These are phyloP conservation scores for Propithecus coquereli DNA, from an alignment of 2,113 vertebrate species.

Conservation along the genomic window DNA sequence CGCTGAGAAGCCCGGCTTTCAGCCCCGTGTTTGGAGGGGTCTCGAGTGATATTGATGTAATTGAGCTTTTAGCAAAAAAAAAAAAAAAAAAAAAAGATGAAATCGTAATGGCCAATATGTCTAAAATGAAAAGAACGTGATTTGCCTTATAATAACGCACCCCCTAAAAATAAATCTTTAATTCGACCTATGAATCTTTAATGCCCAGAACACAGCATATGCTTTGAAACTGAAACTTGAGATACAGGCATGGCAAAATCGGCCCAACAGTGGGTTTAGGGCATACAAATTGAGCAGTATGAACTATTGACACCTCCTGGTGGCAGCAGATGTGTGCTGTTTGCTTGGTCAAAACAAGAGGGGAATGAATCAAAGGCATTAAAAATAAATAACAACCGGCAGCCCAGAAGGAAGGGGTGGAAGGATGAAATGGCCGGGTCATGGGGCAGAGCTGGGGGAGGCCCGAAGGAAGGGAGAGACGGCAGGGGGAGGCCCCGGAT, in stretches of 20 bases:
- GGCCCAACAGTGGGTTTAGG: not conserved
- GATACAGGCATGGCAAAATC: slow-evolving; percentile 23
- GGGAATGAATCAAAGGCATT: slow-evolving; percentile 46
- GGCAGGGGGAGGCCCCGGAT: not conserved
- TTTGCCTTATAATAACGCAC: slow-evolving; percentile 10
- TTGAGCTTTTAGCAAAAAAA: slow-evolving; percentile 48
- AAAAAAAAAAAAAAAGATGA: not conserved
- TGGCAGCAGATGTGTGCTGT: slow-evolving; percentile 64
- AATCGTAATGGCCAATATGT: slow-evolving; percentile 43
- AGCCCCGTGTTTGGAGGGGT: slow-evolving; percentile 48
- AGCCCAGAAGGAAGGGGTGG: not conserved
- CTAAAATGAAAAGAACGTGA: slow-evolving; percentile 69
- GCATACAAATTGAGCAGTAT: slow-evolving; percentile 16
- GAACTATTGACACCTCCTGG: slow-evolving; percentile 67
- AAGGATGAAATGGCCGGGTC: not conserved
- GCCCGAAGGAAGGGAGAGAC: not conserved
- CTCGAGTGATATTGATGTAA: slow-evolving; percentile 33
- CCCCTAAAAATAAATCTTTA: slow-evolving; percentile 55
- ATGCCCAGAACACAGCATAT: slow-evolving; percentile 46
- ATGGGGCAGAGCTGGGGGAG: not conserved
- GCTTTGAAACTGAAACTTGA: slow-evolving; percentile 63
- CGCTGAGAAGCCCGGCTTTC: slow-evolving; percentile 2
- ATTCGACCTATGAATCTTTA: slow-evolving; percentile 59
- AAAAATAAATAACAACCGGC: not conserved
- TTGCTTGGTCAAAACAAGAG: slow-evolving; percentile 55